These are phyloP conservation scores for Homarus americanus DNA, from an alignment of 1,140 invertebrate species.

Conservation along the genomic window DNA sequence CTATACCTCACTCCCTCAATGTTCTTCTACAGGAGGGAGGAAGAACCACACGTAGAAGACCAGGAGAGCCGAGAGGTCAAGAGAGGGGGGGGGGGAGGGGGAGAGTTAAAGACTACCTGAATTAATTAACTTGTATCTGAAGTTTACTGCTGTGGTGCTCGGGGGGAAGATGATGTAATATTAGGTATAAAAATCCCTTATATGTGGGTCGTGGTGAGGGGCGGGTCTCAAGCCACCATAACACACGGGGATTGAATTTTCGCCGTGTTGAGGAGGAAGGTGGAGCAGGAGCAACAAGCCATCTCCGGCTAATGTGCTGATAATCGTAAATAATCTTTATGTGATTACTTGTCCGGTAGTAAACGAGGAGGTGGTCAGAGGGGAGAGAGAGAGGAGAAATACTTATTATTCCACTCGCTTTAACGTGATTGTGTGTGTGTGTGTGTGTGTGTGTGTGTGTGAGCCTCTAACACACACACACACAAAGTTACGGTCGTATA, in stretches of 20 bases:
- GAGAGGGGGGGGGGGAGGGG: background rate
- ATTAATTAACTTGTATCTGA: constrained; percentile 21
- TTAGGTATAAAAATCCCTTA: background rate
- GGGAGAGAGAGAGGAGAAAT: background rate
- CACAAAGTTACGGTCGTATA: background rate
- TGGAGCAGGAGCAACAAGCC: background rate
- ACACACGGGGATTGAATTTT: background rate
- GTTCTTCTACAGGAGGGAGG: too few species aligned
- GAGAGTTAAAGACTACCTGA: background rate
- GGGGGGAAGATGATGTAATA: background rate
- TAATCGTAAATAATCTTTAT: background rate
- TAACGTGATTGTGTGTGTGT: background rate
- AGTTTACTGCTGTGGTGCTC: background rate
- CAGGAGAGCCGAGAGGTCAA: background rate
- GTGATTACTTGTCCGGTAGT: constrained; percentile 11
- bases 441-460: constrained; percentile 3
- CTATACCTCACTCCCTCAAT: too few species aligned
- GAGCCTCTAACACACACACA: background rate
- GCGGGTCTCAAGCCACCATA: background rate
- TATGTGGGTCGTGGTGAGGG: constrained; percentile 3
- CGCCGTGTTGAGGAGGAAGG: background rate
- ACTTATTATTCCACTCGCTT: background rate
- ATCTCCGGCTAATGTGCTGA: background rate
- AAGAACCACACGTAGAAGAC: background rate
- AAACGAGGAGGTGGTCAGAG: background rate